phyloP scores from a whole-genome alignment of 2,888 invertebrate genomes.

The Heteromyza rotundicornis region DNA sequence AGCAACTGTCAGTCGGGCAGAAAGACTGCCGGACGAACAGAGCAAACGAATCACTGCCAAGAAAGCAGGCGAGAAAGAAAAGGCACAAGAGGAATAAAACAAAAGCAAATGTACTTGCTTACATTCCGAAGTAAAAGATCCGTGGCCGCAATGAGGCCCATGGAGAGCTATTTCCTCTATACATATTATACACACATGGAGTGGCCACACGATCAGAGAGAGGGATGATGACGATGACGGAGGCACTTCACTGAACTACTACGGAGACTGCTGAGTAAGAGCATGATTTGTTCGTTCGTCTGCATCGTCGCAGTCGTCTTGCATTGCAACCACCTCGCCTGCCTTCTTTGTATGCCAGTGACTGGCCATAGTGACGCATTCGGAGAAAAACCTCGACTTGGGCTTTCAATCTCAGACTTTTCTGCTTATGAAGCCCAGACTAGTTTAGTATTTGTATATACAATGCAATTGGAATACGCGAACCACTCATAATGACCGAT shows the following conservation, averaged over 20 bases:
- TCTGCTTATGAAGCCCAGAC: no score
- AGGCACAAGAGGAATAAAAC: slow-evolving; percentile 41
- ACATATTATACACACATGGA: neutral
- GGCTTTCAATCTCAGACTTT: no score
- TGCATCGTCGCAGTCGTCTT: neutral
- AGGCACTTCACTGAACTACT: no score
- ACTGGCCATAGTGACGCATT: no score
- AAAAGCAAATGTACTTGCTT: slow-evolving; percentile 6
- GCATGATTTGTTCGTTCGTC: neutral
- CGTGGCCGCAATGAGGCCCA: slow-evolving; percentile 1
- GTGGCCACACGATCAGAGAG: neutral
- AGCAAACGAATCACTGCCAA: slow-evolving; percentile 9
- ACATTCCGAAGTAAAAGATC: slow-evolving; percentile 16
- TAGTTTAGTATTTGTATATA: no score
- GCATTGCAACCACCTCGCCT: no score
- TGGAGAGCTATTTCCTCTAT: neutral
- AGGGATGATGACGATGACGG: neutral
- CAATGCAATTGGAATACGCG: no score
- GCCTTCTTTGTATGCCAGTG: no score
- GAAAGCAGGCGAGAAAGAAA: slow-evolving; percentile 29
- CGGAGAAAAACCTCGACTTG: no score
- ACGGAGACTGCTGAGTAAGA: neutral
- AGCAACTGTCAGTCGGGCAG: slow-evolving; percentile 9
- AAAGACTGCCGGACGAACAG: neutral
- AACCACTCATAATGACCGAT: no score